phyloP scores from a whole-genome alignment of 2,888 invertebrate species.

The Lapara coniferarum region DNA sequence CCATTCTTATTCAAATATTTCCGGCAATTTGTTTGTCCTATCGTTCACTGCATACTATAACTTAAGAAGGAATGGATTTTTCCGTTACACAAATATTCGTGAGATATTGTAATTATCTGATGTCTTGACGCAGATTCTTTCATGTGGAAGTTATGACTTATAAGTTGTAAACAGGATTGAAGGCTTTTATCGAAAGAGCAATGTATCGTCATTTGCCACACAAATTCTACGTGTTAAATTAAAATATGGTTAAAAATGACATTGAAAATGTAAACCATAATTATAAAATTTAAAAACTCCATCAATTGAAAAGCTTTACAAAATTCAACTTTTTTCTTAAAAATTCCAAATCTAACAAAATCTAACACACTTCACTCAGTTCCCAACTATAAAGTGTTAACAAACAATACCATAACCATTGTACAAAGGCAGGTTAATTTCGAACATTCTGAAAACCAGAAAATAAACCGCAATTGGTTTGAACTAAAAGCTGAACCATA shows the following conservation, averaged over 20 bases:
- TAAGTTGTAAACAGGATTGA: too few species aligned
- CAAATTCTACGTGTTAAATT: too few species aligned
- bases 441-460: constrained; percentile 31
- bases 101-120: constrained; percentile 6
- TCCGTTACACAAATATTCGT: constrained; percentile 36
- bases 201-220: too few species aligned
- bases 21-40: constrained; percentile 80
- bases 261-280: too few species aligned
- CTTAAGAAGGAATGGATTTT: constrained; percentile 55
- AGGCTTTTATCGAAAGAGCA: too few species aligned
- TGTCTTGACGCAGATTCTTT: too few species aligned
- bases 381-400: constrained; percentile 11
- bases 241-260: too few species aligned
- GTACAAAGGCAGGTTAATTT: constrained; percentile 7
- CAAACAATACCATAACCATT: constrained; percentile 22
- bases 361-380: constrained; percentile 1
- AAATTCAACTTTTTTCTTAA: neutral
- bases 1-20: constrained; percentile 83
- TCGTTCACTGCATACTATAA: constrained; percentile 66
- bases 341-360: neutral
- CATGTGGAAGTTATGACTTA: neutral
- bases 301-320: neutral
- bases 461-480: constrained; percentile 41
- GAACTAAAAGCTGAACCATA: constrained; percentile 48
- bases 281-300: neutral